Evolutionary conservation across 2,797 vertebrate species (phyloP), one percentile per base, ranked within the genome.

Genomic region (Poeciliopsis gracilis): DNA sequence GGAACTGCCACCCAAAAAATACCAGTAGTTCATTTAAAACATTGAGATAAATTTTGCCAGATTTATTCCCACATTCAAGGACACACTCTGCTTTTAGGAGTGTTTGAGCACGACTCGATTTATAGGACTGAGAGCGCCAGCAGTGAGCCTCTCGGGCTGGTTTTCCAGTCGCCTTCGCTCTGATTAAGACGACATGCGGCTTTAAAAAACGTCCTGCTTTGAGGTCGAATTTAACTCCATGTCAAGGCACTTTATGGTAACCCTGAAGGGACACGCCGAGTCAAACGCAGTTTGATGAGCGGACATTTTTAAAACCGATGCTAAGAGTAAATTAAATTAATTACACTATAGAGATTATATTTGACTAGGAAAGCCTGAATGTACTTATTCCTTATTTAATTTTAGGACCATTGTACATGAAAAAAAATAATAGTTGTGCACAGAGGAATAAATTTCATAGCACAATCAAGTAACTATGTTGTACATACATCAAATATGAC

Each of bases 101-200:
- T 74, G 38, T 72, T 70, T 66, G 57, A 33, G 30, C 2, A 45
- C 43, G 2, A 73, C 57, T 76, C 63, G 75, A 15, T 78, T 70
- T 75, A 11, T 46, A 41, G 16, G 53, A 53, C 83, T 80, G 73
- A 59, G 33, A 72, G 53, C 38, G 25, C 36, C 30, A 71, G 36
- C 47, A 45, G 77, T 53, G 73, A 82, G 79, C 75, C 85, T 83
- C 53, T 74, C 67, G 51, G 66, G 72, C 69, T 81, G 77, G 8
- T 75, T 75, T 38, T 76, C 13, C 70, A 77, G 76, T 75, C 46
- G 51, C 51, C 23, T 4, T 15, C 2, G 36, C 76, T 80, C 80
- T 79, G 28, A 1, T 23, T 83, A 75, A 77, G 59, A 66, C 23
- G 15, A 59, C n/a, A 28, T 59, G 69, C 66, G 38, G 70, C 38